Evolutionary conservation across 1,140 invertebrate genomes (phyloP).

Genomic region (Brachionus rubens): DNA sequence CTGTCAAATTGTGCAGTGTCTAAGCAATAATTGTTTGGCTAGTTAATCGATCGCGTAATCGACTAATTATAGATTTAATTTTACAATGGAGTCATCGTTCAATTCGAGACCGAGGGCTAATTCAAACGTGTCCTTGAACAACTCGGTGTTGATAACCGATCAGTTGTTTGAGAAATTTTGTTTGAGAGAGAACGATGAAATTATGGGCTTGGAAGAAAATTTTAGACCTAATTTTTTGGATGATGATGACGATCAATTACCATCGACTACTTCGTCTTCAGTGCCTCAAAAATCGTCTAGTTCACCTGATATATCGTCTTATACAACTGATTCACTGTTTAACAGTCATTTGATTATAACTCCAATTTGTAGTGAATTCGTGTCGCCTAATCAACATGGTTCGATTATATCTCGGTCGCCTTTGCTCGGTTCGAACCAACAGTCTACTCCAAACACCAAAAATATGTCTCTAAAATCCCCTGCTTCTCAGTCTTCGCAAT

Average conservation of each 20-base stretch:
- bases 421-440: neutral
- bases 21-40: slow-evolving; percentile 4
- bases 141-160: neutral
- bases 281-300: neutral
- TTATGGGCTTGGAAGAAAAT: neutral
- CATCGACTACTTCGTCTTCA: neutral
- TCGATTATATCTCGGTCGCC: slow-evolving; percentile 19
- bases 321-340: slow-evolving; percentile 20
- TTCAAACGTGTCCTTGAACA: neutral
- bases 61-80: too few species aligned
- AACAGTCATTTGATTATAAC: slow-evolving; percentile 44
- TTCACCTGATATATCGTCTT: slow-evolving; percentile 5
- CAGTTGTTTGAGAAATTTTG: slow-evolving; percentile 39
- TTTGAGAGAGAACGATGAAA: neutral
- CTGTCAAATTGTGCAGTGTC: neutral
- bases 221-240: neutral
- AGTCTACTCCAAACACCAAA: neutral
- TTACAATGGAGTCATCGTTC: neutral
- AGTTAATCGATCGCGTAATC: neutral
- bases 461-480: slow-evolving; percentile 3
- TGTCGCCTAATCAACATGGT: slow-evolving; percentile 6
- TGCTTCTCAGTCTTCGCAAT: neutral
- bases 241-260: neutral
- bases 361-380: slow-evolving; percentile 29
- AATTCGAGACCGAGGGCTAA: neutral